Evolutionary conservation across 1,140 invertebrate species (phyloP).

Genomic region (Dendrolimus kikuchii): DNA sequence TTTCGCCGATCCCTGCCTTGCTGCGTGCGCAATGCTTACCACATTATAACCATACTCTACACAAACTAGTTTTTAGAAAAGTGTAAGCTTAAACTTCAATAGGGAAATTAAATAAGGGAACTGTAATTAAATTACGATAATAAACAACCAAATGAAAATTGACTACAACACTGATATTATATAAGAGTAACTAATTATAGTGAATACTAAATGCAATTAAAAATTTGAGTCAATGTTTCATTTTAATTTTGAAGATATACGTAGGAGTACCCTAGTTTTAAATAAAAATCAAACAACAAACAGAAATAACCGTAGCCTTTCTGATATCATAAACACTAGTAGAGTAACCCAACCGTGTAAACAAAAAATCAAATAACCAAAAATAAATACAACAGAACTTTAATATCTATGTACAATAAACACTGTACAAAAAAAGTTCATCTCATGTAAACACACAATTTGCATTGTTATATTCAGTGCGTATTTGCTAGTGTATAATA

Average conservation of each 20-base stretch:
- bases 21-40: conserved; percentile 64
- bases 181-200: too few species aligned
- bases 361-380: conserved; percentile 10
- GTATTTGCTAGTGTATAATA: conserved; percentile 5
- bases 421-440: conserved; percentile 25
- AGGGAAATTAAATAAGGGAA: too few species aligned
- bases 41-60: conserved; percentile 18
- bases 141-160: too few species aligned
- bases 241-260: too few species aligned
- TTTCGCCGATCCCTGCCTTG: conserved; percentile 61
- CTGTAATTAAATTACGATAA: too few species aligned
- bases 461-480: not conserved
- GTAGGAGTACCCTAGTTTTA: not conserved
- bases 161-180: too few species aligned
- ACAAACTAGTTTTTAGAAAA: too few species aligned
- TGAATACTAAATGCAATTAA: not conserved
- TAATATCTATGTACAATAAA: conserved; percentile 46
- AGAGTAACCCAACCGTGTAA: too few species aligned
- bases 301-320: conserved; percentile 7
- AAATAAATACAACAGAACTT: conserved; percentile 35
- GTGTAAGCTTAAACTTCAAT: too few species aligned
- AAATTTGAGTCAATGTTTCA: too few species aligned
- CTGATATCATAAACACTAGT: too few species aligned
- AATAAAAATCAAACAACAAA: conserved; percentile 34
- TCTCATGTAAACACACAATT: conserved; percentile 19